Evolutionary conservation across 2,113 vertebrate genomes (phyloP).

Genomic region (Ia io): DNA sequence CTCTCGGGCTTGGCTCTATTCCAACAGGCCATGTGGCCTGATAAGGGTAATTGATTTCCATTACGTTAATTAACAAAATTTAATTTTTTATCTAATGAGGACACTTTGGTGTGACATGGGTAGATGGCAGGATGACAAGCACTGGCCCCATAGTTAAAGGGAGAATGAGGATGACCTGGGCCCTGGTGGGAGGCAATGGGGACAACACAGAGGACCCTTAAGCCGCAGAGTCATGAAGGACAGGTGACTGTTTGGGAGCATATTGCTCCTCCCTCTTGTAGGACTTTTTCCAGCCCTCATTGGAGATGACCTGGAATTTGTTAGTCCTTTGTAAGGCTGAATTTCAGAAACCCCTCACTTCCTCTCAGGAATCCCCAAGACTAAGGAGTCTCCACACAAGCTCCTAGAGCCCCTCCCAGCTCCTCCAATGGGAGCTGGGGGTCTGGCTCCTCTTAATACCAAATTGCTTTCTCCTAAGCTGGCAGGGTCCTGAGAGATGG

Average conservation of each 20-base stretch:
- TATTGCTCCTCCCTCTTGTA: neutral
- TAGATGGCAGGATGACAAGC: conserved; percentile 71
- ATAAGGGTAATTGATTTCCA: conserved; percentile 87
- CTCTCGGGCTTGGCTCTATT: conserved; percentile 67
- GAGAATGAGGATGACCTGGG: neutral
- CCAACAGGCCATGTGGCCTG: conserved; percentile 76
- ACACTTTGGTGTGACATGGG: conserved; percentile 74
- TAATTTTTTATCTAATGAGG: conserved; percentile 82
- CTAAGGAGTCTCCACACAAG: neutral
- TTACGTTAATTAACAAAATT: conserved; percentile 86
- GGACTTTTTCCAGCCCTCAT: neutral
- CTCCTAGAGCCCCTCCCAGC: neutral
- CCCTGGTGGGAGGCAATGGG: neutral
- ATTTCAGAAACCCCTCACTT: neutral
- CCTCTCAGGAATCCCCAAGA: neutral
- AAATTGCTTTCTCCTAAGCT: neutral
- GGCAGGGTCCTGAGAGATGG: neutral
- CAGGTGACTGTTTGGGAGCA: rapidly evolving
- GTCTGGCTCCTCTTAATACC: neutral
- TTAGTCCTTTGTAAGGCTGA: neutral
- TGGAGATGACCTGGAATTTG: neutral
- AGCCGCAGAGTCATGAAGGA: neutral
- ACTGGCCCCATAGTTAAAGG: neutral
- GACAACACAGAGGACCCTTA: too few species aligned
- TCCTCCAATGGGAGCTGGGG: neutral